These are phyloP conservation scores for Geotrupes spiniger DNA, from an alignment of 2,888 invertebrate species.

Conservation along the genomic window DNA sequence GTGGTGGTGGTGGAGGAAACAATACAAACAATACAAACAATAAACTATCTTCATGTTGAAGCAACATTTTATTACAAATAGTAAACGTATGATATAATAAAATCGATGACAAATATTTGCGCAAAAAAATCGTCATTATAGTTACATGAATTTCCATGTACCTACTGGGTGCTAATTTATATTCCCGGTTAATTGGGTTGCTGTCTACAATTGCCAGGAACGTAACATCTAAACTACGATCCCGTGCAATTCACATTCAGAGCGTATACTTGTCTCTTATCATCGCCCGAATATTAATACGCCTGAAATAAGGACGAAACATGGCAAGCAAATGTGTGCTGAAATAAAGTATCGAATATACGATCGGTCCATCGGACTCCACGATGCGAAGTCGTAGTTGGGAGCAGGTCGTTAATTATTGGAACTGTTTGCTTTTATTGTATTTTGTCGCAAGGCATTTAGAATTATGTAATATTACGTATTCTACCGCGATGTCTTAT, in stretches of 20 bases:
- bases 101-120: conserved; percentile 4
- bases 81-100: too few relatives aligned
- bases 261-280: conserved; percentile 7
- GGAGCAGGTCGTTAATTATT: too few relatives aligned
- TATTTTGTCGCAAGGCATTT: too few relatives aligned
- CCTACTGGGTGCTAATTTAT: conserved; percentile 9
- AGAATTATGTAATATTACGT: too few relatives aligned
- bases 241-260: conserved; percentile 7
- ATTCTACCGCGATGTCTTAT: too few relatives aligned
- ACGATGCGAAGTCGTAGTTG: too few relatives aligned
- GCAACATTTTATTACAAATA: too few relatives aligned
- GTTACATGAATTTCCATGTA: conserved; percentile 9
- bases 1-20: too few relatives aligned
- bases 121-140: conserved; percentile 6
- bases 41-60: too few relatives aligned
- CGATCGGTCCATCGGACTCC: too few relatives aligned
- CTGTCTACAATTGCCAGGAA: conserved; percentile 10
- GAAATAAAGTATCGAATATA: background rate
- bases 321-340: background rate
- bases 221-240: conserved; percentile 13
- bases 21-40: too few relatives aligned
- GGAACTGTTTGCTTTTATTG: too few relatives aligned
- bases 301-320: conserved; percentile 8
- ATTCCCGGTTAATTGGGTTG: conserved; percentile 14
- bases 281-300: conserved; percentile 5